Evolutionary conservation across 2,888 invertebrate genomes (phyloP), one percentile per base, ranked within the genome.

Genomic region (Microdon myrmicae): DNA sequence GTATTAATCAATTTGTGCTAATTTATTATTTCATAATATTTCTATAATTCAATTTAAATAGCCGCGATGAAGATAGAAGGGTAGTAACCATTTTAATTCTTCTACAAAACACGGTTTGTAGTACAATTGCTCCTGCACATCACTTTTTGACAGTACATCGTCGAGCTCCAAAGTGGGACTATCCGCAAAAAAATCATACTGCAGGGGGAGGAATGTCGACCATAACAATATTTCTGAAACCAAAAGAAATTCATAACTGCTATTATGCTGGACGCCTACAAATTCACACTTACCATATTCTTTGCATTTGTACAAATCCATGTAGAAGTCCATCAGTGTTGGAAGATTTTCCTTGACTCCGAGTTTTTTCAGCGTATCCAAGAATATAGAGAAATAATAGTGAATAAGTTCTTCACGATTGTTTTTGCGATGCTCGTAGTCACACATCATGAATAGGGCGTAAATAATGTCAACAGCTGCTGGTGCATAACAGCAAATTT

Each of bases 351-450:
- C 43, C 8, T 3, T 7, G 6, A n/a, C 43, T 4, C 16, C 20
- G 9, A 49, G 14, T 3, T 23, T 44, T n/a, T 32, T 48, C 6
- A 61, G 26, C 6, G 55, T 61, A 5, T 61, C 34, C 17, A 44
- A 26, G 2, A 61, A 61, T 7, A 19, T 39, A n/a, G 38, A 34
- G 19, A 61, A 44, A 29, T 61, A 61, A 9, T 28, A 49, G 5
- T 48, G 13, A 10, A 55, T 29, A 5, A 55, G 13, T 28, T 61
- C 48, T 10, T 61, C 55, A 2, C 55, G 55, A n/a, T 44, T 31
- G 12, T 61, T 34, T 1, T 16, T n/a, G 4, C 60, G 39, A 14
- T 39, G 2, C 3, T 61, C 39, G 4, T 28, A 43, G 20, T 31
- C 22, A 4, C 43, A 29, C 2, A 55, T n/a, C 43, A 55, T 28